These are phyloP conservation scores for Allophyes oxyacanthae DNA, from an alignment of 2,888 invertebrate genomes.

Conservation along the genomic window DNA sequence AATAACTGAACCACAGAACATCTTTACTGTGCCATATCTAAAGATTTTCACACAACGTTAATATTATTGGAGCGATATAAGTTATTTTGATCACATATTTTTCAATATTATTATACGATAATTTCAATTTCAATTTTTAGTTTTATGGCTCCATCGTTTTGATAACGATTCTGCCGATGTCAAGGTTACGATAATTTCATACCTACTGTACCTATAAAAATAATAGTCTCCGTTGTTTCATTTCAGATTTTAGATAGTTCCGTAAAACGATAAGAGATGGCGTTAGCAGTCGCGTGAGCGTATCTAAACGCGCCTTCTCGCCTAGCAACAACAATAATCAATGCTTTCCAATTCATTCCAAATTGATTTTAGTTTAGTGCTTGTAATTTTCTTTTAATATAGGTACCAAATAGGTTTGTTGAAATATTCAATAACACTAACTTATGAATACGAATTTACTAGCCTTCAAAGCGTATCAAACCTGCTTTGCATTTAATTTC, in stretches of 20 bases:
- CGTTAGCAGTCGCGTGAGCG: conserved; percentile 51
- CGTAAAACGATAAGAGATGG: conserved; percentile 62
- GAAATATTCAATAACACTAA: conserved; percentile 11
- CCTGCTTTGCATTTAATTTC: conserved; percentile 6
- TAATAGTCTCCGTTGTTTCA: conserved; percentile 33
- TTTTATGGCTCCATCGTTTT: too few species aligned
- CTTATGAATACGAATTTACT: background rate
- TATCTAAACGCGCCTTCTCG: conserved; percentile 14
- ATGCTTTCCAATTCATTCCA: conserved; percentile 50
- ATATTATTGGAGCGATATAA: conserved; percentile 1
- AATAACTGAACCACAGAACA: conserved; percentile 48
- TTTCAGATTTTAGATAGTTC: conserved; percentile 44
- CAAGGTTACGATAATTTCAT: conserved; percentile 36
- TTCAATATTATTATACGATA: conserved; percentile 30
- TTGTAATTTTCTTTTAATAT: conserved; percentile 42
- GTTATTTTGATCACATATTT: conserved; percentile 28
- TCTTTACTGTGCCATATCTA: conserved; percentile 22
- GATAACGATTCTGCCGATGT: too few species aligned
- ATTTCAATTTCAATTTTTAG: too few species aligned
- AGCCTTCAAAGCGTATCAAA: background rate
- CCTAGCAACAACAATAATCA: conserved; percentile 60
- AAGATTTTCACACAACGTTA: conserved; percentile 1
- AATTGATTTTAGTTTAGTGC: conserved; percentile 54
- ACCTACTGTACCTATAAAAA: conserved; percentile 38
- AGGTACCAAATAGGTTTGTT: conserved; percentile 10